Base-by-base conservation (phyloP, 2,888 invertebrate genomes). In the Diabrotica balteata region DNA sequence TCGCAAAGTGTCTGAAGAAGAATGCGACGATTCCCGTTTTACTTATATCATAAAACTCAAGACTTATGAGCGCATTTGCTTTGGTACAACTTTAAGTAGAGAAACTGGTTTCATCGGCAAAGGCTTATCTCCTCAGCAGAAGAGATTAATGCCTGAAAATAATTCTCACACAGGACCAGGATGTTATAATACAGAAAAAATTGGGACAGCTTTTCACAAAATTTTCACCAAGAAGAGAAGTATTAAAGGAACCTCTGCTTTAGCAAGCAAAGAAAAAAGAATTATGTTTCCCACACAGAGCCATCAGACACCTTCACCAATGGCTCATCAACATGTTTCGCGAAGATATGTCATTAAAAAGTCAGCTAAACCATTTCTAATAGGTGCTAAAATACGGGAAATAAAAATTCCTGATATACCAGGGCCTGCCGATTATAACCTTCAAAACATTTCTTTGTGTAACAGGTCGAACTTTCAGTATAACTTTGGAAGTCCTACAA, bases 11-110 rank as follows among this genome's bases (percentile, higher is more conserved):
- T 54, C 64, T 2, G 68, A 68, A 55, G 46, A 61, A 1, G 53
- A 60, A 7, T 68, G 60, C 45, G 68, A 68, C 45, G 49, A 65
- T 42, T 49, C 58, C 4, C 22, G 58, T 8, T 84, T 84, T 70
- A 75, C 79, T 49, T 84, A 84, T 74, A 78, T 83, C 7, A 80
- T 83, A 17, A 80, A 79, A 71, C 70, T 78, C 55, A 72, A 74
- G 64, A 70, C 72, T 42, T 77, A 76, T 5, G 75, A 76, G 10
- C 76, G 75, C 60, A 73, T 82, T 53, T 81, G 80, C 68, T 84
- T 84, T 58, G 82, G 83, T 44, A 78, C 81, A 5, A 75, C 71
- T 17, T 6, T 74, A 7, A 50, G 67, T 32, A 74, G 82, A 60
- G 73, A 74, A 65, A 80, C 81, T 0, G 72, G 72, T 55, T 77